phyloP scores from a whole-genome alignment of 2,888 invertebrate genomes.

The Dynastes grantii region DNA sequence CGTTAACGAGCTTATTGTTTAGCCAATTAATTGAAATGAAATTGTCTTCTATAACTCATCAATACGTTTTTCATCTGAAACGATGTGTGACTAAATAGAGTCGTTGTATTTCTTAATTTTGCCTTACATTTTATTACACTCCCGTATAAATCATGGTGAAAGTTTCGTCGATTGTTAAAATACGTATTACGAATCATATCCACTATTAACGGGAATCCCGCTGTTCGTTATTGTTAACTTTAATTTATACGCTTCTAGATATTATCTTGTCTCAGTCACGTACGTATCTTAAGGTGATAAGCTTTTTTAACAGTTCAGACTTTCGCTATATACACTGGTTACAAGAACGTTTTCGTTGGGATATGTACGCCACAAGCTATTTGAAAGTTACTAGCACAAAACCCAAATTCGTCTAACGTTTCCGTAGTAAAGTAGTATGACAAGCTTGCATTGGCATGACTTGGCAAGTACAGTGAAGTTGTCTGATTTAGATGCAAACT shows the following conservation, averaged over 20 bases:
- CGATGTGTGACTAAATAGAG: conserved; percentile 16
- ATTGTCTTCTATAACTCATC: conserved; percentile 15
- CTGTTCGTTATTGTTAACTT: conserved; percentile 32
- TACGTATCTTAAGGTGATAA: conserved; percentile 6
- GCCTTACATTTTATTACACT: conserved; percentile 9
- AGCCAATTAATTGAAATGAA: conserved; percentile 36
- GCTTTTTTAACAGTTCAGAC: background rate
- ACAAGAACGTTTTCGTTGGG: background rate
- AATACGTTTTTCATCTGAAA: conserved; percentile 13
- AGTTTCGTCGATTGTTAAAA: conserved; percentile 33
- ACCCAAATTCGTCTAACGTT: too few relatives aligned
- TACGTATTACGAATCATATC: conserved; percentile 29
- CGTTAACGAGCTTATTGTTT: conserved; percentile 51
- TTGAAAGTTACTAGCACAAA: background rate
- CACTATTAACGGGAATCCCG: conserved; percentile 39
- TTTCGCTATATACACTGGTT: background rate
- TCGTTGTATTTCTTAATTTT: conserved; percentile 16
- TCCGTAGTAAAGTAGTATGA: too few relatives aligned
- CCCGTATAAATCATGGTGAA: conserved; percentile 38
- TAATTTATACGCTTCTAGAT: conserved; percentile 22
- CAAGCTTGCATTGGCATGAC: too few relatives aligned
- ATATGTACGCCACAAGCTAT: background rate
- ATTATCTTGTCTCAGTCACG: conserved; percentile 18
- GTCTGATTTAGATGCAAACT: too few relatives aligned
- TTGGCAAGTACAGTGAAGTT: too few relatives aligned